A percentile compares a stretch with the other conserved stretches of the same genome.
phyloP scores from a whole-genome alignment of 2,113 vertebrate genomes.

The human region GRCh38 chr11:111208501-111209000 shows the following conservation, averaged over 20 bases:
- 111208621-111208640: conserved; percentile 5
- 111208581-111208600: conserved; percentile 54
- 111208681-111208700: conserved; percentile 10
- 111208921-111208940: not conserved
- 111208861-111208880: not conserved
- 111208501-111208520: conserved; percentile 75
- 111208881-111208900: not conserved
- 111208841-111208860: not conserved
- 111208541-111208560: conserved; percentile 68
- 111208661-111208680: not conserved
- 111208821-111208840: not conserved
- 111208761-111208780: not conserved
- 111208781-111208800: not conserved
- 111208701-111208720: not conserved
- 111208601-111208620: conserved; percentile 45
- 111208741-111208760: not conserved
- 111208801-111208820: not conserved
- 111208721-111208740: not conserved
- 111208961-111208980: not conserved
- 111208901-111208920: not conserved
- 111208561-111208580: conserved; percentile 60
- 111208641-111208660: conserved; percentile 8
- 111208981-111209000: not conserved
- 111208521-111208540: conserved; percentile 71
- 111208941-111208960: not conserved